A percentile compares a stretch with the other conserved stretches of the same genome.
Evolutionary conservation across 2,113 vertebrate genomes (phyloP).

Genomic region (Cyanoliseus patagonus): DNA sequence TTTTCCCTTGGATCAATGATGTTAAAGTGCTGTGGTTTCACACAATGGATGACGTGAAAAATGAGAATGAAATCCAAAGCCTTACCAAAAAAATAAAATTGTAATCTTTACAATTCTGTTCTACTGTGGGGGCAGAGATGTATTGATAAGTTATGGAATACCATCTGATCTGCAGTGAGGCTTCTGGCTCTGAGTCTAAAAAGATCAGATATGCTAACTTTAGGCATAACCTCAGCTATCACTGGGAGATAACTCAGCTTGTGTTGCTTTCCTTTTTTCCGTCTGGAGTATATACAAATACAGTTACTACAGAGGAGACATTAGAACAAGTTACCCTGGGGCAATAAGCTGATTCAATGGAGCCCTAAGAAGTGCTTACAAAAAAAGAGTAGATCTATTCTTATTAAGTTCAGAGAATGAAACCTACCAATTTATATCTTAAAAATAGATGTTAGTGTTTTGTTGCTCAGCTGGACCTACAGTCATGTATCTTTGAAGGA

Average conservation of each 20-base stretch:
- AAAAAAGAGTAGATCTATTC: not conserved
- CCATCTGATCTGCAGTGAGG: not conserved
- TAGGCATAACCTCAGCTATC: not conserved
- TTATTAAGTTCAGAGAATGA: fast-evolving
- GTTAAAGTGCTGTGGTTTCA: not conserved
- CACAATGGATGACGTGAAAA: not conserved
- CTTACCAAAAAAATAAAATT: not conserved
- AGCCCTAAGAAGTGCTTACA: not conserved
- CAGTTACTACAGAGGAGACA: not conserved
- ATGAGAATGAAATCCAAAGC: not conserved
- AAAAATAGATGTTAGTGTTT: not conserved
- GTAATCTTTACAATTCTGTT: not conserved
- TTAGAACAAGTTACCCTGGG: not conserved
- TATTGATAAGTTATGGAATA: not conserved
- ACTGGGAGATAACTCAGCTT: not conserved
- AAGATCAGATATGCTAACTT: not conserved
- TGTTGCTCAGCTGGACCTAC: not conserved
- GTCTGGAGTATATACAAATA: not conserved
- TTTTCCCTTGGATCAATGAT: not conserved
- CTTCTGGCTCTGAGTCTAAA: not conserved
- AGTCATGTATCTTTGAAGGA: not conserved
- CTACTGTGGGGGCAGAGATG: not conserved
- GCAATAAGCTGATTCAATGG: not conserved
- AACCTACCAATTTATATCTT: not conserved
- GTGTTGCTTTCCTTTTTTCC: not conserved